These are phyloP conservation scores for Ptychoptera contaminata DNA, from an alignment of 2,888 invertebrate genomes.

Conservation along the genomic window DNA sequence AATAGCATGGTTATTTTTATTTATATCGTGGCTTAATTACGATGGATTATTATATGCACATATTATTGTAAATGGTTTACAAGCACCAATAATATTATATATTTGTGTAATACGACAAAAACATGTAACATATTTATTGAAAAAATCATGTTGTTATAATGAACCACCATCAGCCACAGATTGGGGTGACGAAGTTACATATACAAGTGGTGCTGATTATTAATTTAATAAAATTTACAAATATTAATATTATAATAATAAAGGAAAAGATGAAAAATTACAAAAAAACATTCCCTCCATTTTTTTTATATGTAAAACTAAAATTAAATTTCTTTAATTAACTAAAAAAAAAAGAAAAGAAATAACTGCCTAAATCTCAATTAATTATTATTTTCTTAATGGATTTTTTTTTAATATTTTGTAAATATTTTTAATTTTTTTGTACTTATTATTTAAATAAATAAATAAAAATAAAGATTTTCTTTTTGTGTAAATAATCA, in stretches of 20 bases:
- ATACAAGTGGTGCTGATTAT: conserved; percentile 51
- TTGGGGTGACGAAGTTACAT: conserved; percentile 81
- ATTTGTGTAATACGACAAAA: conserved; percentile 63
- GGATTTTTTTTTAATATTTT: conserved; percentile 8
- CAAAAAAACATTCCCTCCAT: no score
- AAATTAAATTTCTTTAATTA: no score
- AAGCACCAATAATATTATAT: conserved; percentile 58
- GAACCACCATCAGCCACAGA: conserved; percentile 59
- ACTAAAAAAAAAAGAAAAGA: no score
- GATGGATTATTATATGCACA: conserved; percentile 59
- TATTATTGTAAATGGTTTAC: conserved; percentile 58
- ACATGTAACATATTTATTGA: conserved; percentile 60
- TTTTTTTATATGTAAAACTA: no score
- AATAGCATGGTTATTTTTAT: conserved; percentile 57
- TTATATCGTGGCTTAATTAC: conserved; percentile 58
- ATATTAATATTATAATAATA: no score
- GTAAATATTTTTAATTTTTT: conserved; percentile 9
- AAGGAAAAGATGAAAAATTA: no score
- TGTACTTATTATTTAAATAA: conserved; percentile 5
- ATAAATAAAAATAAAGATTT: conserved; percentile 1
- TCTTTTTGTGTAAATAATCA: conserved; percentile 16
- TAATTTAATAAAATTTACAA: no score
- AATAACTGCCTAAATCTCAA: no score
- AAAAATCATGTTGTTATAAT: conserved; percentile 65
- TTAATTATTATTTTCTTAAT: background rate